Evolutionary conservation across 2,113 vertebrate species (phyloP).

Genomic region (pig (Sus scrofa)): T2T-Sscrofa CM000826.6:43808501-43809000

Average conservation of each 20-base stretch:
- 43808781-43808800: neutral
- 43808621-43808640: neutral
- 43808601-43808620: neutral
- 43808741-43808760: neutral
- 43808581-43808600: neutral
- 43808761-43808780: neutral
- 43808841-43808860: neutral
- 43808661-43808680: neutral
- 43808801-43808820: neutral
- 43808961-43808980: neutral
- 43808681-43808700: neutral
- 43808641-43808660: neutral
- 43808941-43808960: neutral
- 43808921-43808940: neutral
- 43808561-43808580: neutral
- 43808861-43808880: neutral
- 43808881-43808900: no score
- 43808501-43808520: no score
- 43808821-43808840: neutral
- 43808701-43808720: conserved; percentile 26
- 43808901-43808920: neutral
- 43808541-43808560: neutral
- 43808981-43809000: neutral
- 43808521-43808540: no score
- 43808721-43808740: neutral